Evolutionary conservation across 2,113 vertebrate genomes (phyloP).

Genomic region (Mirounga angustirostris): DNA sequence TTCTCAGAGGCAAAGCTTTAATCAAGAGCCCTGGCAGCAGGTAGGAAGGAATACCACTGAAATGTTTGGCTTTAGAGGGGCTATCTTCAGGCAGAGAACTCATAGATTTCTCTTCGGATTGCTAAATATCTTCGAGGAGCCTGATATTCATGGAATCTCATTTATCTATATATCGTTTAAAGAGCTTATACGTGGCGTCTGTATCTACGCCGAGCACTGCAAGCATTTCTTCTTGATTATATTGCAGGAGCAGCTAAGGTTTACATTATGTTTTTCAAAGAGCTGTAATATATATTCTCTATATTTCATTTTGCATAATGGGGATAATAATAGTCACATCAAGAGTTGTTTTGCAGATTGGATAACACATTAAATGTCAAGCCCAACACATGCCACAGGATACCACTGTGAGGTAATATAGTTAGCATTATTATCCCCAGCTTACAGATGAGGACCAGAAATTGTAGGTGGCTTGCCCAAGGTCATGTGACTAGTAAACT

Average conservation of each 20-base stretch:
- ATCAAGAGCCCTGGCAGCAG: not conserved
- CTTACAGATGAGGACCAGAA: constrained; percentile 15
- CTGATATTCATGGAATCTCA: constrained; percentile 5
- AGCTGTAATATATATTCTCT: constrained; percentile 36
- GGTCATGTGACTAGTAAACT: not conserved
- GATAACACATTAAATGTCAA: constrained; percentile 49
- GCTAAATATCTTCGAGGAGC: constrained; percentile 9
- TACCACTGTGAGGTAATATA: not conserved
- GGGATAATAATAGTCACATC: constrained; percentile 32
- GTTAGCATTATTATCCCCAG: not conserved
- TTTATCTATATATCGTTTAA: constrained; percentile 17
- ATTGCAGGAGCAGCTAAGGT: constrained; percentile 26
- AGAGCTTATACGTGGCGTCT: not conserved
- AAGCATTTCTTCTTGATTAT: constrained; percentile 55
- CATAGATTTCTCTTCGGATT: not conserved
- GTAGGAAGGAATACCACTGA: not conserved
- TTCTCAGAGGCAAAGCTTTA: constrained; percentile 60
- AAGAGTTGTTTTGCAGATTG: constrained; percentile 30
- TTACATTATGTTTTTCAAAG: constrained; percentile 50
- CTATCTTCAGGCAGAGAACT: not conserved
- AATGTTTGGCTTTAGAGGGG: constrained; percentile 21
- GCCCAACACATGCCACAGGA: not conserved
- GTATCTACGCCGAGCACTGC: not conserved
- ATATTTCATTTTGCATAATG: constrained; percentile 46
- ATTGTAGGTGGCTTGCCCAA: not conserved